Percentiles rank a stretch among this genome's conserved stretches.
These are phyloP conservation scores for Eristalinus aeneus DNA, from an alignment of 2,888 invertebrate species.

Conservation along the genomic window DNA sequence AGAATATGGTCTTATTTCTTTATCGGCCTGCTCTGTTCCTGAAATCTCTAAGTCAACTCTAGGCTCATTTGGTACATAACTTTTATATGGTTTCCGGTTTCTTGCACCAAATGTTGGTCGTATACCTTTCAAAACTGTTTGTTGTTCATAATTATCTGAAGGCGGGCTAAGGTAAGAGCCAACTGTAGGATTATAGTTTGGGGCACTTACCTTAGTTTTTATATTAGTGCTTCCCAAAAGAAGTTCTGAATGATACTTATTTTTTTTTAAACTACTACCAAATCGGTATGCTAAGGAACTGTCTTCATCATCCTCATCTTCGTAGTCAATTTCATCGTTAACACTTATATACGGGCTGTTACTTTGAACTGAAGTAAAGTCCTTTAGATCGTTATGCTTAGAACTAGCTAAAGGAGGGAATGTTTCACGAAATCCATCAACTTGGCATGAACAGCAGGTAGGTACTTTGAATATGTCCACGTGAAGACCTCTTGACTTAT, in stretches of 20 bases:
- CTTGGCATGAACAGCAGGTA: conserved; percentile 91
- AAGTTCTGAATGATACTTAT: conserved; percentile 74
- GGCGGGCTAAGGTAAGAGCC: conserved; percentile 79
- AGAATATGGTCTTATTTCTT: conserved; percentile 78
- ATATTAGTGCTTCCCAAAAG: conserved; percentile 74
- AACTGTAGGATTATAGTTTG: conserved; percentile 74
- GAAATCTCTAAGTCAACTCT: conserved; percentile 77
- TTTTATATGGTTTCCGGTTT: conserved; percentile 73
- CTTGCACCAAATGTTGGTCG: conserved; percentile 28
- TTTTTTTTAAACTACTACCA: conserved; percentile 71
- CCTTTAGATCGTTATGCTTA: conserved; percentile 74
- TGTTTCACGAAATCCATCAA: conserved; percentile 87
- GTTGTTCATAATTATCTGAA: conserved; percentile 73
- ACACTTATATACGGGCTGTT: conserved; percentile 73
- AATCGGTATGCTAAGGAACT: conserved; percentile 72
- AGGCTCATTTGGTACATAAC: conserved; percentile 72
- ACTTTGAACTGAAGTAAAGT: conserved; percentile 73
- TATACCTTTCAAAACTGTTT: conserved; percentile 65
- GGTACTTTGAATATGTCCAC: conserved; percentile 93
- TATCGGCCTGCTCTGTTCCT: conserved; percentile 77
- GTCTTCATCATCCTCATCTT: conserved; percentile 77
- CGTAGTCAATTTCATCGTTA: conserved; percentile 77
- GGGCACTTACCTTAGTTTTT: conserved; percentile 74
- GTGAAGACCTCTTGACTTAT: conserved; percentile 88
- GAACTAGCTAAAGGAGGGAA: conserved; percentile 82